phyloP scores from a whole-genome alignment of 2,113 vertebrate genomes.

The Sinosuthora webbiana region DNA sequence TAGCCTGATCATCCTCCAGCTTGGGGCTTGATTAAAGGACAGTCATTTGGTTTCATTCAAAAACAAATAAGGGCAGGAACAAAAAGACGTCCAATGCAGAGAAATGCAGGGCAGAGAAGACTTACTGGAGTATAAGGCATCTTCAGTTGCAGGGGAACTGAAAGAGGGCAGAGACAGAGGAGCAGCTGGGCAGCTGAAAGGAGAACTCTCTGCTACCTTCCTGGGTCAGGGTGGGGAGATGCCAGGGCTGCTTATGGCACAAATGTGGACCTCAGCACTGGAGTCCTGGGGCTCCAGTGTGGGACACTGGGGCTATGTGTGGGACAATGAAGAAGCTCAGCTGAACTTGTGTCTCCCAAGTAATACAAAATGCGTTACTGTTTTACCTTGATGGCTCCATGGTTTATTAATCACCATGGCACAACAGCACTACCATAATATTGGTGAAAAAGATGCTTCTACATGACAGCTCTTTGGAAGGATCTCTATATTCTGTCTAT shows the following conservation, averaged over 20 bases:
- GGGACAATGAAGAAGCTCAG: neutral
- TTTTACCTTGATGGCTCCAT: neutral
- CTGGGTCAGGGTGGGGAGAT: neutral
- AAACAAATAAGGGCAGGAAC: neutral
- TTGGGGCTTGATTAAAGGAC: neutral
- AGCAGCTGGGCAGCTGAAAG: neutral
- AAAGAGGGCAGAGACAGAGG: neutral
- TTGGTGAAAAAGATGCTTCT: neutral
- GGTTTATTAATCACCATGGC: neutral
- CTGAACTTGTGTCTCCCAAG: neutral
- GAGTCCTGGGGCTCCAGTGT: no score
- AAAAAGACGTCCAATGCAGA: neutral
- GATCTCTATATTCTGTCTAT: neutral
- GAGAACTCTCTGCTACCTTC: rapidly evolving
- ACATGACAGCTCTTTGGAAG: neutral
- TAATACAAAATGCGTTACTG: neutral
- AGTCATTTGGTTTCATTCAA: neutral
- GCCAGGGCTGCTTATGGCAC: neutral
- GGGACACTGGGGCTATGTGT: rapidly evolving
- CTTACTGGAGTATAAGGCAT: neutral
- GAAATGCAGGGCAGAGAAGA: neutral
- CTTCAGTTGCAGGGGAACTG: neutral
- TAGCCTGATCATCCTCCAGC: neutral
- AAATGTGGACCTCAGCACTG: neutral
- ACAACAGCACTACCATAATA: neutral